Evolutionary conservation across 2,113 vertebrate genomes (phyloP).

Genomic region (Ceyx margarethae): DNA sequence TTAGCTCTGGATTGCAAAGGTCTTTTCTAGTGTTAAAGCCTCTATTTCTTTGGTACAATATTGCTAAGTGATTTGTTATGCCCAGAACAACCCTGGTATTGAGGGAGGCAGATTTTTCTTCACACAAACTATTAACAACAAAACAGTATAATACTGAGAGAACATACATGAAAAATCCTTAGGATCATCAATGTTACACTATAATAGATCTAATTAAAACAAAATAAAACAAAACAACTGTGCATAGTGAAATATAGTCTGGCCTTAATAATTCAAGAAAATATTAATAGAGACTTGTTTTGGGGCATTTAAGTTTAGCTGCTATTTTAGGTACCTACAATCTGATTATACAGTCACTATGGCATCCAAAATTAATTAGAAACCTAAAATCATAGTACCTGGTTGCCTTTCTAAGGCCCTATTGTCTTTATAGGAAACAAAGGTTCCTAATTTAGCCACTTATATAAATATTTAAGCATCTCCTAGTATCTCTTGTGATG

Average conservation of each 20-base stretch:
- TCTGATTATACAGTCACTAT: not conserved
- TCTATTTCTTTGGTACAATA: not conserved
- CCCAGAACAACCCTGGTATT: not conserved
- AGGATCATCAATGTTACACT: not conserved
- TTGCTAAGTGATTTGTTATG: not conserved
- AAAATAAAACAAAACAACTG: not conserved
- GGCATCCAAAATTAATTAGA: not conserved
- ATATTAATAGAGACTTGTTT: not conserved
- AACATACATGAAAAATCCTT: not conserved
- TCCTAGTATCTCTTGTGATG: not conserved
- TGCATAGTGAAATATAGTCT: not conserved
- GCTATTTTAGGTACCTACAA: not conserved
- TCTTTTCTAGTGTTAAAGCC: not conserved
- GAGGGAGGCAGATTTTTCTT: not conserved
- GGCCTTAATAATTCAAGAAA: not conserved
- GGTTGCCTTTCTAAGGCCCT: not conserved
- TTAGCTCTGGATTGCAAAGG: not conserved
- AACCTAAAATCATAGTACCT: not conserved
- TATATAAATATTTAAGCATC: not conserved
- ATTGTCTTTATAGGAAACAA: not conserved
- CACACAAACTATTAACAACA: not conserved
- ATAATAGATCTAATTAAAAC: rapidly evolving
- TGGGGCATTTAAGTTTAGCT: not conserved
- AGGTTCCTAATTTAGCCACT: not conserved
- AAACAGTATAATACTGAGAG: not conserved